Conservation (phyloP, 2,888 invertebrate genomes). For the Pocota personata region DNA sequence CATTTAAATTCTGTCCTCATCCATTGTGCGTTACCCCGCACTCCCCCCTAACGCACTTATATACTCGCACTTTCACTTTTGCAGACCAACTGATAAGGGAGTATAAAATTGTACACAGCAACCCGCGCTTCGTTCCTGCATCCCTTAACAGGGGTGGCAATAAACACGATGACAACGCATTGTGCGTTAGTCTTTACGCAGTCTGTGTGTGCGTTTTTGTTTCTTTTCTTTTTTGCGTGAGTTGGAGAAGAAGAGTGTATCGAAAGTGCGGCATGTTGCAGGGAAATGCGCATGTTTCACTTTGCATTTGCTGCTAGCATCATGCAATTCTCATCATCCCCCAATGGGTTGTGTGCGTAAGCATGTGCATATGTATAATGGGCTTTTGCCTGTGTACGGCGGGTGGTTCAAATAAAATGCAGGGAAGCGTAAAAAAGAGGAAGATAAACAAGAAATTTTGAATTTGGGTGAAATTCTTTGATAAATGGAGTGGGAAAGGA, state of each 20-base stretch:
- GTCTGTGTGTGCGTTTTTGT: conserved; percentile 23
- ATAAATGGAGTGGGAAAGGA: not conserved
- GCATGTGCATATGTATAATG: conserved; percentile 54
- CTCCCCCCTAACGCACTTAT: not conserved
- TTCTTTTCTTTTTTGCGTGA: not conserved
- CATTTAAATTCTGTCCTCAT: conserved; percentile 30
- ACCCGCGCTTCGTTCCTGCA: conserved; percentile 33
- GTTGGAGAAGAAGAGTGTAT: conserved; percentile 20
- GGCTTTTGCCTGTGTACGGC: not conserved
- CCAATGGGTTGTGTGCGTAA: conserved; percentile 36
- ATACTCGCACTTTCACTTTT: conserved; percentile 29
- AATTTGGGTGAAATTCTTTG: conserved; percentile 58
- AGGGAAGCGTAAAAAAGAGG: conserved; percentile 34
- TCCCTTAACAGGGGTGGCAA: conserved; percentile 31
- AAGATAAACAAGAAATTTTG: conserved; percentile 25
- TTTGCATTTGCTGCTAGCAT: conserved; percentile 41
- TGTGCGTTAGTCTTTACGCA: conserved; percentile 44
- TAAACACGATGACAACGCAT: conserved; percentile 68
- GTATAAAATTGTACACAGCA: conserved; percentile 1
- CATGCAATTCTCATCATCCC: conserved; percentile 59
- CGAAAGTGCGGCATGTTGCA: conserved; percentile 68
- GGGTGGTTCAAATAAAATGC: conserved; percentile 26
- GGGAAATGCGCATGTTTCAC: conserved; percentile 73
- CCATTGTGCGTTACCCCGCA: not conserved
- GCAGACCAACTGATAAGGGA: conserved; percentile 42